phyloP scores from a whole-genome alignment of 2,113 vertebrate species.

The Todiramphus saurophagus region DNA sequence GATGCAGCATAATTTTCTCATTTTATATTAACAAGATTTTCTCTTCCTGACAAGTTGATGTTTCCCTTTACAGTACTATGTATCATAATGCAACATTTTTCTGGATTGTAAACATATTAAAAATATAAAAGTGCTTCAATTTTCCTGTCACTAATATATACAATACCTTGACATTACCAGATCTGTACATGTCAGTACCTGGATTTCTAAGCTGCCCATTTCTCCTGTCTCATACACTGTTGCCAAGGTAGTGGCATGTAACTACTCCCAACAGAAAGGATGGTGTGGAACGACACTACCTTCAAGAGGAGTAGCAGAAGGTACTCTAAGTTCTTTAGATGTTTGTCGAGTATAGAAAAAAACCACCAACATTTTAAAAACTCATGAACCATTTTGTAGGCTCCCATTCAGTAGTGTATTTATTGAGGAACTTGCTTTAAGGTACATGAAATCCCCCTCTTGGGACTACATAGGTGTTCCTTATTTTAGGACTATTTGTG shows the following conservation, averaged over 20 bases:
- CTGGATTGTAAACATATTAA: not conserved
- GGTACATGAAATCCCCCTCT: not conserved
- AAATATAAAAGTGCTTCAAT: not conserved
- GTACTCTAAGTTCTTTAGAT: not conserved
- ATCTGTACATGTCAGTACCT: not conserved
- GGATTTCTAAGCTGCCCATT: not conserved
- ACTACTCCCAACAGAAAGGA: not conserved
- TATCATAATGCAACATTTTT: not conserved
- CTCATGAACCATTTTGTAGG: not conserved
- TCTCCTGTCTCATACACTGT: not conserved
- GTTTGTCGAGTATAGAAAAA: not conserved
- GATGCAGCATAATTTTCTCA: not conserved
- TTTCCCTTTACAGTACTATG: not conserved
- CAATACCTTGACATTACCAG: not conserved
- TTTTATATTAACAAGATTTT: slow-evolving; percentile 34
- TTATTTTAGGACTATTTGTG: not conserved
- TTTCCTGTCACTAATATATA: not conserved
- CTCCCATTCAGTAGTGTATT: not conserved
- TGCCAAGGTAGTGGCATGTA: not conserved
- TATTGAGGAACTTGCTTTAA: not conserved
- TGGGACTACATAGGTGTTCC: rapidly evolving
- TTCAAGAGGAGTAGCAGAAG: not conserved
- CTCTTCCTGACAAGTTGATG: not conserved
- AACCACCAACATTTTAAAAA: not conserved
- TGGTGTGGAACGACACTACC: rapidly evolving